Evolutionary conservation across 2,797 vertebrate genomes (phyloP).

Genomic region (Cichlasoma orientale): DNA sequence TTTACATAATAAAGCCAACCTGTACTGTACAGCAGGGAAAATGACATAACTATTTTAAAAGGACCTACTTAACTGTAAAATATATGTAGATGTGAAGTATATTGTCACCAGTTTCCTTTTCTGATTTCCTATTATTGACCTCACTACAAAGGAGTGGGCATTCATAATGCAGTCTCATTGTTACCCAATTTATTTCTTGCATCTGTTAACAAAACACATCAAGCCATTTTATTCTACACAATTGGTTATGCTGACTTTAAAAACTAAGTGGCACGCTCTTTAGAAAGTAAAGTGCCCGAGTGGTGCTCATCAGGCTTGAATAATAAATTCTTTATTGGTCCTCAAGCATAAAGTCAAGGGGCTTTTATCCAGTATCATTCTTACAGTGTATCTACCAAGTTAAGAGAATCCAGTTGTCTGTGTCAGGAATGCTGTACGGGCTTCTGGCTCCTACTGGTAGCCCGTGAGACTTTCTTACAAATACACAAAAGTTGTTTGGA

Average conservation of each 20-base stretch:
- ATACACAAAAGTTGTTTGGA: background rate
- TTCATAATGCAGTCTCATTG: conserved; percentile 13
- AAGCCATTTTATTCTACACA: conserved; percentile 6
- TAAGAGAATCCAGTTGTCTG: background rate
- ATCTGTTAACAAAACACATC: background rate
- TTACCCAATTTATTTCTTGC: conserved; percentile 21
- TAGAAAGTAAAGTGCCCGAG: conserved; percentile 27
- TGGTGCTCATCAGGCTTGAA: conserved; percentile 29
- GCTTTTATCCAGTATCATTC: conserved; percentile 32
- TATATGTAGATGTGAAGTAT: background rate
- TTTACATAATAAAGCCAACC: conserved; percentile 15
- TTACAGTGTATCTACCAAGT: conserved; percentile 14
- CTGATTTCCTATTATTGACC: conserved; percentile 19
- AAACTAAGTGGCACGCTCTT: conserved; percentile 33
- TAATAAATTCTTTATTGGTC: conserved; percentile 42
- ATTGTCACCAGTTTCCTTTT: conserved; percentile 10
- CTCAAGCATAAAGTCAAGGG: conserved; percentile 35
- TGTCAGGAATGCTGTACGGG: conserved; percentile 35
- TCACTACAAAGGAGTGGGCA: conserved; percentile 12
- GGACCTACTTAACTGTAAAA: background rate
- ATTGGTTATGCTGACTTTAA: conserved; percentile 6
- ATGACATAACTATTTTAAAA: background rate
- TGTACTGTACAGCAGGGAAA: background rate
- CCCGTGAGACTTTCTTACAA: background rate
- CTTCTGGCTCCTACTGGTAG: background rate